A percentile compares a stretch with the other conserved stretches of the same genome.
These are phyloP conservation scores for Solea senegalensis DNA, from an alignment of 2,113 vertebrate genomes.

Conservation along the genomic window DNA sequence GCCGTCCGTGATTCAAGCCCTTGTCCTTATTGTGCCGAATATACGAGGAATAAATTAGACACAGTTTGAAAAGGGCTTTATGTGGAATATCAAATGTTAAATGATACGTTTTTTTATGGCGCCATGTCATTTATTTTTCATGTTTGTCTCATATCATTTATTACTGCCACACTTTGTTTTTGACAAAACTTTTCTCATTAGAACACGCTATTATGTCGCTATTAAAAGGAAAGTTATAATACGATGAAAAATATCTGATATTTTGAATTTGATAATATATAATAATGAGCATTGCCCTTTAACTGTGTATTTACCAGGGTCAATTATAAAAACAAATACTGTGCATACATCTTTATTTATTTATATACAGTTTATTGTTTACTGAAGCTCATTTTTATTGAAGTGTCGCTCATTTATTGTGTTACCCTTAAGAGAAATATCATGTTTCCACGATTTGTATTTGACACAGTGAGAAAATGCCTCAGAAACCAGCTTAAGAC, in stretches of 20 bases:
- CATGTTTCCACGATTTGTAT: slow-evolving; percentile 7
- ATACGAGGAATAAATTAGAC: neutral
- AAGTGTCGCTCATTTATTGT: neutral
- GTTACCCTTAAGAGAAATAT: neutral
- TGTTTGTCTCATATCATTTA: neutral
- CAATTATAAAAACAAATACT: neutral
- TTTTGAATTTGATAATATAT: neutral
- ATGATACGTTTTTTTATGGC: neutral
- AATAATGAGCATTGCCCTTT: neutral
- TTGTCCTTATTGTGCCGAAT: neutral
- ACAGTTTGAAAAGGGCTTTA: neutral
- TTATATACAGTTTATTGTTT: neutral
- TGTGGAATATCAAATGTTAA: neutral
- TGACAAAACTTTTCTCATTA: neutral
- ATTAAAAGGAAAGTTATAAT: neutral
- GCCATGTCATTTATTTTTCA: neutral
- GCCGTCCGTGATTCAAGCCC: slow-evolving; percentile 6
- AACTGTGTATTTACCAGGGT: neutral
- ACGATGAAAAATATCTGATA: neutral
- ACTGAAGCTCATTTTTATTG: neutral
- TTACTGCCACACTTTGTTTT: neutral
- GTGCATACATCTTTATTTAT: neutral
- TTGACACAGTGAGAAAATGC: neutral
- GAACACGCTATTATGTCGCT: neutral
- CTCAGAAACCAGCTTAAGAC: slow-evolving; percentile 4